Evolutionary conservation across 2,113 vertebrate species (phyloP), one percentile per base, ranked within the genome.

Genomic region (Glareola pratincola): DNA sequence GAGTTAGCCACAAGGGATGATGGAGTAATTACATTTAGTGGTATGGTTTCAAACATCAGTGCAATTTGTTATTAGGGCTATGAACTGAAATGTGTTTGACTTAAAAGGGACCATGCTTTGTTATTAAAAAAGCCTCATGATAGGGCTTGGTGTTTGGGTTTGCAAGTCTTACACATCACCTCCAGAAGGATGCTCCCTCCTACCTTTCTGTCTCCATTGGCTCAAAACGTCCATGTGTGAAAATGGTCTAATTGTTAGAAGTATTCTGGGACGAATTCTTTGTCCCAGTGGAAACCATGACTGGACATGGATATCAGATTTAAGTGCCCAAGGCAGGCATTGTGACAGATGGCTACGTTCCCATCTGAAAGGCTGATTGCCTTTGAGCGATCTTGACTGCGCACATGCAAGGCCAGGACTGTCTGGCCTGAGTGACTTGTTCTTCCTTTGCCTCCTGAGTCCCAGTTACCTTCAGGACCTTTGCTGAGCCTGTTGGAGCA

Each of bases 21-120:
- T 1, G 8, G 34, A 89, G 66, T 87, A 95, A 95, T 96, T 96
- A 94, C 86, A 89, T 24, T 41, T 63, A 91, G 57, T 69, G 37
- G n/a, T 66, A 45, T 1, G 3, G 36, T 66, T 95, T 94, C 78
- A 92, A 96, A 48, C 51, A 50, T 54, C 84, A 94, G 69, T 69
- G 36, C 32, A 72, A 81, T 91, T 92, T 94, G 43, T 81, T 81
- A 54, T 82, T 81, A 91, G 68, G 9, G 4, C 34, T 89, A 64
- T 73, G 77, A 92, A 76, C 32, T 53, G 48, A 78, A 94, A 84
- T 27, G 34, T 60, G 41, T 81, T 84, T 91, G 73, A 87, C 30
- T 89, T 86, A 91, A 92, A 92, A 94, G 76, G 45, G 47, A 84
- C 56, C 62, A 76, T 48, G 50, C 16, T 60, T 4, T 6, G 22